Conservation (phyloP, 1,140 invertebrate species). For the Aphidius gifuensis region DNA sequence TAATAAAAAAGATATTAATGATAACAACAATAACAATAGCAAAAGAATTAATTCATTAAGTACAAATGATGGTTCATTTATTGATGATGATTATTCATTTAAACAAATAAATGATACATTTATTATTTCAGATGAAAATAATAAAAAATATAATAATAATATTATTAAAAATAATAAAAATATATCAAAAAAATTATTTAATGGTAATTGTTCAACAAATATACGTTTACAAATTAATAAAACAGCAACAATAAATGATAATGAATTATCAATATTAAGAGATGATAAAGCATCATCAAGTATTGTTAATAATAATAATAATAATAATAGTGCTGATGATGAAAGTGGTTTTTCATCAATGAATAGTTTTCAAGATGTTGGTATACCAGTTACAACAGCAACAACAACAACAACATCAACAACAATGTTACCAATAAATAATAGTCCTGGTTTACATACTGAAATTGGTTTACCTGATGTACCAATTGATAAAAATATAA, state of each 20-base stretch:
- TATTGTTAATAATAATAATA: slow-evolving; percentile 23
- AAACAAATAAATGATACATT: slow-evolving; percentile 2
- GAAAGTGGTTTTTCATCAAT: slow-evolving; percentile 81
- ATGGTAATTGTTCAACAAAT: slow-evolving; percentile 15
- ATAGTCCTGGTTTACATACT: slow-evolving; percentile 44
- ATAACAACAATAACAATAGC: not conserved
- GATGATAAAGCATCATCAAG: slow-evolving; percentile 37
- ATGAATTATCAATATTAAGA: slow-evolving; percentile 33
- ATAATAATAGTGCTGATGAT: slow-evolving; percentile 64
- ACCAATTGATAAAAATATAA: slow-evolving; percentile 44
- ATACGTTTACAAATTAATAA: slow-evolving; percentile 12
- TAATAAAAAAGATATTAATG: slow-evolving; percentile 5
- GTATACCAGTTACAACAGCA: slow-evolving; percentile 55
- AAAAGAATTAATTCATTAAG: slow-evolving; percentile 1
- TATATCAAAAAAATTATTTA: slow-evolving; percentile 3
- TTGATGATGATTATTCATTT: slow-evolving; percentile 2
- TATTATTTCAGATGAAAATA: not conserved
- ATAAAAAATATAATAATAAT: not conserved
- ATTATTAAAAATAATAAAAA: not conserved
- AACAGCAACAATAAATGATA: slow-evolving; percentile 19
- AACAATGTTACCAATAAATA: no score
- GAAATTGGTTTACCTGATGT: slow-evolving; percentile 50
- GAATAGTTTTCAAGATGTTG: slow-evolving; percentile 76
- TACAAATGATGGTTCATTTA: not conserved
- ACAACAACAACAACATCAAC: slow-evolving; percentile 25